Conservation (phyloP, 30 jellyfish, hydroid and myxozoan genomes). For the Chrysaora quinquecirrha region DNA sequence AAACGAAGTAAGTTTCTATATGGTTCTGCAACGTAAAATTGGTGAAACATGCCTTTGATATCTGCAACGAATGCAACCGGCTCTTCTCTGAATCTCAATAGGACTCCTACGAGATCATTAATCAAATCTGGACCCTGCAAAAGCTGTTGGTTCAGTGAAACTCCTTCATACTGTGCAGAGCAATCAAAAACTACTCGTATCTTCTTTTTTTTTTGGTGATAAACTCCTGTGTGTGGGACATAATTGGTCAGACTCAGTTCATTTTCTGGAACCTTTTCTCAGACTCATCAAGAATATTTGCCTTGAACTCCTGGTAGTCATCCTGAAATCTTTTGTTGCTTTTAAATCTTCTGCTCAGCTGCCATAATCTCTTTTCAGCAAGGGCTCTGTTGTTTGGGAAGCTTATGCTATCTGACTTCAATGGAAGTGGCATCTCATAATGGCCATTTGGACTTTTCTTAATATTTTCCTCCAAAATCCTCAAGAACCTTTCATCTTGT, state of each 20-base stretch:
- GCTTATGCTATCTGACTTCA: neutral
- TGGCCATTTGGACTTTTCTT: slow-evolving; percentile 6
- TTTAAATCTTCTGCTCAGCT: slow-evolving; percentile 32
- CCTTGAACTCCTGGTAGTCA: slow-evolving; percentile 31
- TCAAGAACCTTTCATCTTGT: slow-evolving; percentile 30
- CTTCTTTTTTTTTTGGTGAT: slow-evolving; percentile 45
- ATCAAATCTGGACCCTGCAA: too few relatives aligned
- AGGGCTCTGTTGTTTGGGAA: slow-evolving; percentile 30
- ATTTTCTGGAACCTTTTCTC: slow-evolving; percentile 24
- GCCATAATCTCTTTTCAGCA: slow-evolving; percentile 43
- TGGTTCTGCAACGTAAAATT: too few relatives aligned
- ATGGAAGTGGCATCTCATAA: slow-evolving; percentile 38
- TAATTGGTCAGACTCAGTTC: slow-evolving; percentile 22
- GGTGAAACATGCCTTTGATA: too few relatives aligned
- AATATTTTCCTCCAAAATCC: slow-evolving; percentile 16
- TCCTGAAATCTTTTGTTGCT: slow-evolving; percentile 22
- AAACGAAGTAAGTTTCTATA: too few relatives aligned
- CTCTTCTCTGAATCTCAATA: too few relatives aligned
- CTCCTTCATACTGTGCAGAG: slow-evolving; percentile 33
- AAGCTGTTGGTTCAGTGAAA: slow-evolving; percentile 29
- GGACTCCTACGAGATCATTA: too few relatives aligned
- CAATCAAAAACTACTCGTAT: slow-evolving; percentile 47
- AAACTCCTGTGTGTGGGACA: slow-evolving; percentile 43
- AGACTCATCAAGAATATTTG: slow-evolving; percentile 10
- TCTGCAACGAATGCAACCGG: too few relatives aligned